Base-by-base conservation (phyloP, 2,113 vertebrate species). In the Steatornis caripensis region DNA sequence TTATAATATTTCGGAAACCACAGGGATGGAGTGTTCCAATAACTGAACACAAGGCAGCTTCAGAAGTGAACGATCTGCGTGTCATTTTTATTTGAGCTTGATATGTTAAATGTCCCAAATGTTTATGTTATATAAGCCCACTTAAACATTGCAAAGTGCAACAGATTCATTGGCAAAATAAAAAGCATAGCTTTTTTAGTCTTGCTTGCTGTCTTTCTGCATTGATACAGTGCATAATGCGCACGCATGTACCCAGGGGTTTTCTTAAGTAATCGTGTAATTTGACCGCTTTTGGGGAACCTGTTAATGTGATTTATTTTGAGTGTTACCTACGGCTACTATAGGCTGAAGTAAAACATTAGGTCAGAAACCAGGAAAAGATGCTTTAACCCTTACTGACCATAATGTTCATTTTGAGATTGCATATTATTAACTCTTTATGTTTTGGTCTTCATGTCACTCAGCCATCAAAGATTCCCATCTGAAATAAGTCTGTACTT, bases 41-140 rank as follows among this genome's bases (percentile, higher is more conserved):
- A 98, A 97, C 97, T 95, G 98, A 98, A 99, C 98, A 99, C 98
- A 99, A 98, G 98, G 98, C 96, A 94, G 97, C 98, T 98, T 99
- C 98, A 98, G 98, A 98, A 98, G 98, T 93, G 96, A 98, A 98
- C 62, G 98, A 98, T 98, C 95, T 95, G 97, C 45, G 30, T 97
- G 97, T 97, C 97, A 94, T 97, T 98, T 98, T 97, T 98, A 98
- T 98, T 97, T 95, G 98, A 98, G 95, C 96, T 98, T 98, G 98
- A 98, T 98, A 98, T 97, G 97, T 98, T 98, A 98, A 98, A 98
- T 96, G 95, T 98, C 97, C 98, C 97, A 95, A 95, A 95, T 97
- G 97, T 97, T 97, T 98, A 97, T 82, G 95, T 97, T 94, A 27
- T 58, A 88, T 97, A 97, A 97, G 95, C 94, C 97, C 97, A 97